Evolutionary conservation across 1,140 invertebrate species (phyloP), one percentile per base, ranked within the genome.

Genomic region (Drosophila subobscura): DNA sequence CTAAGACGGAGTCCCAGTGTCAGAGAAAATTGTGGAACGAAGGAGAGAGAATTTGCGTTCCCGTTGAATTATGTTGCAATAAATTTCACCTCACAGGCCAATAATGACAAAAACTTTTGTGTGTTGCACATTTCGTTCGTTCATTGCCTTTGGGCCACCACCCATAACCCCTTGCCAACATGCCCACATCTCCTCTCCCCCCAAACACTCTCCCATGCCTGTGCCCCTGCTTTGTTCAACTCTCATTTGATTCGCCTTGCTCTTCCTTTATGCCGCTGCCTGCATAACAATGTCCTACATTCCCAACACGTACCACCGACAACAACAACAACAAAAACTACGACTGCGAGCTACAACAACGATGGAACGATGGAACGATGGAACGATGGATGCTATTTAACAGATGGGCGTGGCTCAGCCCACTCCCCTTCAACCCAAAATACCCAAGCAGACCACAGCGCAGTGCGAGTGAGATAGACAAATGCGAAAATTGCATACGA

Each of bases 81-180:
- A 83, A 83, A 88, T 83, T 88, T 79, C 75, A 88, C 83, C 83
- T 88, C 79, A 83, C 88, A 71, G 88, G 83, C 83, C 83, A 88
- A 88, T 88, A 88, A 88, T 88, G 79, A 88, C 66, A 79, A 88
- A 68, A 88, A 88, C 83, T 88, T 88, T 86, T 86, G 83, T 83
- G 83, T 79, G 75, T 79, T 76, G 83, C 78, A 88, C 83, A 88
- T 81, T 86, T 86, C 71, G 71, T 78, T 37, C 33, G 33, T 37
- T 3, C 33, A 7, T 2, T 8, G 74, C 66, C 72, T 75, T 74
- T 44, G 49, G 53, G 41, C 54, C 12, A 1, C 5, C 2, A 7
- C 29, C 40, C 42, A 50, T 49, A 16, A 33, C 14, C 29, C 23
- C 37, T 6, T 8, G 3, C 49, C 40, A 4, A 42, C 33, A 14